phyloP scores from a whole-genome alignment of 2,113 vertebrate species.

The Xenus cinereus region DNA sequence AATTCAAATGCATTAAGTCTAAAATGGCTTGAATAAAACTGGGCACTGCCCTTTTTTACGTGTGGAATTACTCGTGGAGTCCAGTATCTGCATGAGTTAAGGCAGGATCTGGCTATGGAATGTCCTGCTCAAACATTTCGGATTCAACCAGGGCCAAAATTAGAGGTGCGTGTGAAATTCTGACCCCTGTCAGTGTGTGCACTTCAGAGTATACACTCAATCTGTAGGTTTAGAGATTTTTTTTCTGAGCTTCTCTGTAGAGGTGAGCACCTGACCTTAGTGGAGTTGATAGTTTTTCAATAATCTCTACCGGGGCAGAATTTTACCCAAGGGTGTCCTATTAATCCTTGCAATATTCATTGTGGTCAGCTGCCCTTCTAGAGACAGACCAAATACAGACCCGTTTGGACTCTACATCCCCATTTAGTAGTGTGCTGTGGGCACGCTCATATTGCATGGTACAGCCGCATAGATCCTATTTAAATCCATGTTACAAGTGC shows the following conservation, averaged over 20 bases:
- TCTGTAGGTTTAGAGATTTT: background rate
- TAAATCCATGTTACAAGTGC: background rate
- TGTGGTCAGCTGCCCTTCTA: background rate
- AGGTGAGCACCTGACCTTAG: background rate
- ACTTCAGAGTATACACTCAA: rapidly evolving
- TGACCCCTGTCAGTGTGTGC: background rate
- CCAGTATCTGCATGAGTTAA: background rate
- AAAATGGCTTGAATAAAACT: background rate
- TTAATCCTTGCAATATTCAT: background rate
- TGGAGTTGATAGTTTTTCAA: background rate
- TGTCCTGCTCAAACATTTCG: background rate
- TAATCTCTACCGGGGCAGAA: background rate
- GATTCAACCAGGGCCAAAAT: background rate
- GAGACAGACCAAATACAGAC: background rate
- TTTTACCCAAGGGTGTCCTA: background rate
- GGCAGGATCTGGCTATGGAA: background rate
- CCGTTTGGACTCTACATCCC: background rate
- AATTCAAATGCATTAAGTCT: background rate
- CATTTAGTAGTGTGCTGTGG: background rate
- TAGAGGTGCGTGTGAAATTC: background rate
- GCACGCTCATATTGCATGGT: background rate
- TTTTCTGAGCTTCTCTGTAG: background rate
- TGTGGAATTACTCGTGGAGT: background rate
- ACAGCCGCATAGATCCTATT: background rate
- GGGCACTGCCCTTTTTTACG: rapidly evolving